Conservation (phyloP, 2,113 vertebrate species). For the Motacilla alba region DNA sequence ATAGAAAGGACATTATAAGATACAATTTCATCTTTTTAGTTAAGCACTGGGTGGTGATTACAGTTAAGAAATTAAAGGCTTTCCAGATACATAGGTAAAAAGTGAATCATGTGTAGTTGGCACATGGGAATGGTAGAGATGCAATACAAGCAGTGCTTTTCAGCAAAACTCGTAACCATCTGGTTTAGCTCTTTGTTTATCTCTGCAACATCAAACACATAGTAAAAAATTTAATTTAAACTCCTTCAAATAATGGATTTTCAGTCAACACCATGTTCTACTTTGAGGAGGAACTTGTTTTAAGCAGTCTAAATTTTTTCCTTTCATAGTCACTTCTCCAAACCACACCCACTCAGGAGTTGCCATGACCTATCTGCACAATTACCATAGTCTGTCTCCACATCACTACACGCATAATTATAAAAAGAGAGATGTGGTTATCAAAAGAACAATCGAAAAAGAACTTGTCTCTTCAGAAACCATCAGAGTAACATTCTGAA, state of each 20-base stretch:
- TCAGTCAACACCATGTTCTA: neutral
- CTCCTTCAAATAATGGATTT: neutral
- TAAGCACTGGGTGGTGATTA: neutral
- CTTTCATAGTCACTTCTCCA: neutral
- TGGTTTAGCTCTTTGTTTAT: neutral
- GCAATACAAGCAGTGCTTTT: neutral
- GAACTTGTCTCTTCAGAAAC: neutral
- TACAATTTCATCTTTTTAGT: neutral
- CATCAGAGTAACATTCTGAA: neutral
- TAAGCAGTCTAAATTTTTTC: neutral
- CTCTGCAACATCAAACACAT: neutral
- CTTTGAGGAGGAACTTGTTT: neutral
- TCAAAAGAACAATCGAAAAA: neutral
- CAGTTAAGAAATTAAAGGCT: neutral
- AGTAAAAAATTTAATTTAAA: neutral
- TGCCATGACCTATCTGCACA: neutral
- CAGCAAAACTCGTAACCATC: neutral
- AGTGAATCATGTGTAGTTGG: neutral
- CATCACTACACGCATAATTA: neutral
- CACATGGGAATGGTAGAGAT: neutral
- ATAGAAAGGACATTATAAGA: neutral
- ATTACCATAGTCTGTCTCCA: neutral
- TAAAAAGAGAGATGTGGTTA: neutral
- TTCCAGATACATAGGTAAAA: neutral
- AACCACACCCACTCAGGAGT: neutral